Evolutionary conservation across 2,113 vertebrate species (phyloP), one percentile per base, ranked within the genome.

Genomic region (Ammodytes marinus): DNA sequence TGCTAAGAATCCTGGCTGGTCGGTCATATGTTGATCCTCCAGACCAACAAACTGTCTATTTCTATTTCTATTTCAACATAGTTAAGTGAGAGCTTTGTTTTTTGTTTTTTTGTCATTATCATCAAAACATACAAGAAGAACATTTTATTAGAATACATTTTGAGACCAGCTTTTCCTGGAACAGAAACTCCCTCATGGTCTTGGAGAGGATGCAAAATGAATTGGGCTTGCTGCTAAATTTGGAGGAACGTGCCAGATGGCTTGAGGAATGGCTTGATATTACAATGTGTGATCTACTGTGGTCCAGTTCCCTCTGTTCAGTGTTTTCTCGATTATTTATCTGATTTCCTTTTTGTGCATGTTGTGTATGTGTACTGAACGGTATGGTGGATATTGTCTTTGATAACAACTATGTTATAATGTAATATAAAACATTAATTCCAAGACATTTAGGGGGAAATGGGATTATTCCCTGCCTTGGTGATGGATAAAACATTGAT

Each of bases 221-320:
- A 80, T 74, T 58, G 59, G 77, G 87, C 84, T 80, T 53, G 77
- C 72, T 72, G 89, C 90, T 92, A 90, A 89, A 92, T 92, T 89
- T 92, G 89, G 86, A 86, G 37, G 66, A 60, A 14, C 3, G 3
- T 60, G 79, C 82, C 92, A 93, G 90, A 93, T 93, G 92, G 92
- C 83, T 75, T 72, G 43, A 75, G 68, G 69, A 91, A 84, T 54
- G 58, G 82, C 69, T 90, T 77, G 69, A 80, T 76, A 85, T 59
- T 76, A 67, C 71, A 68, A 49, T 68, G 72, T 80, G 79, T 78
- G 65, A 71, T 82, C 68, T 47, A 45, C 60, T 49, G 6, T 50
- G 46, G 70, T 76, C 80, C 72, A 64, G 0, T 60, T 80, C 45
- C 80, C 55, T 69, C 54, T 82, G 43, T 64, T 79, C 65, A 49